Percentiles rank a stretch among this genome's conserved stretches.
phyloP scores from a whole-genome alignment of 2,888 invertebrate species.

The Strigamia crassipes region DNA sequence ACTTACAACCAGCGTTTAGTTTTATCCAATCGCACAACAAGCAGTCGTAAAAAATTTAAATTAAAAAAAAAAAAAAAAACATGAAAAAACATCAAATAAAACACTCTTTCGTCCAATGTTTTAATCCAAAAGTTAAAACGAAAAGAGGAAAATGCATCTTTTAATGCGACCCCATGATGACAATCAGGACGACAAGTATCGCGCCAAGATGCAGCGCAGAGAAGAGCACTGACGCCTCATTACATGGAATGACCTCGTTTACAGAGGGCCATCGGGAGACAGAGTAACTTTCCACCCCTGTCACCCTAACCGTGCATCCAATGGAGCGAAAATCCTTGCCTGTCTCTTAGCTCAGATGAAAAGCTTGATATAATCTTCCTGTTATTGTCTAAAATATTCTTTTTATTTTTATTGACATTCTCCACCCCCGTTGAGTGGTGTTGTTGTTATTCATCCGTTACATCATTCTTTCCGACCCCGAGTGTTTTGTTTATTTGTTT shows the following conservation, averaged over 20 bases:
- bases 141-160: neutral
- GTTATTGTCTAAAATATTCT: neutral
- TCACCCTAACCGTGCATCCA: slow-evolving; percentile 21
- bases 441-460: neutral
- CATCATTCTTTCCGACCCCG: neutral
- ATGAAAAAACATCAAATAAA: neutral
- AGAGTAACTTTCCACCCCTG: slow-evolving; percentile 16
- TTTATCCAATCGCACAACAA: neutral
- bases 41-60: too few relatives aligned
- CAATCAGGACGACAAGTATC: slow-evolving; percentile 21
- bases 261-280: slow-evolving; percentile 11
- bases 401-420: neutral
- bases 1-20: slow-evolving; percentile 4
- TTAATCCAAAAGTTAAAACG: neutral
- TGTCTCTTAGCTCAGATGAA: neutral
- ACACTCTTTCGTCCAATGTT: neutral
- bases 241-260: slow-evolving; percentile 16
- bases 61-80: neutral
- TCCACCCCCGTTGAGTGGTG: neutral
- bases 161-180: slow-evolving; percentile 16
- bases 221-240: slow-evolving; percentile 21
- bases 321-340: slow-evolving; percentile 16
- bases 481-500: neutral
- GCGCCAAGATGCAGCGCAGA: slow-evolving; percentile 16
- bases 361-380: slow-evolving; percentile 16